Evolutionary conservation across 2,113 vertebrate genomes (phyloP).

Genomic region (Catharus bicknelli): DNA sequence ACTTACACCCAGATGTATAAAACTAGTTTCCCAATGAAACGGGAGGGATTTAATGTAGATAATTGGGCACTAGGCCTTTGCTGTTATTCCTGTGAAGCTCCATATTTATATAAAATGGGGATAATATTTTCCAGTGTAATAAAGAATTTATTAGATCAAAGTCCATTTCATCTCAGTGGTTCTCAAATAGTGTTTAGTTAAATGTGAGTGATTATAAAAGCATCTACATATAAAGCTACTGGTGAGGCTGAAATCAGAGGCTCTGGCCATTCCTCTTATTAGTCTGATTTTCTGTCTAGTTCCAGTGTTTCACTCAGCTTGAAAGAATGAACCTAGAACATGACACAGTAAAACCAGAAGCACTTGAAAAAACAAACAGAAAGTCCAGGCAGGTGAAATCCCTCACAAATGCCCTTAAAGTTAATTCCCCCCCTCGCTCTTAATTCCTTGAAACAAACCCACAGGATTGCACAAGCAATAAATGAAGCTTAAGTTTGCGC

Average conservation of each 20-base stretch:
- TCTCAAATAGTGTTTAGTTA: not conserved
- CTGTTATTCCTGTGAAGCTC: not conserved
- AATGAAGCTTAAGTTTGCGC: not conserved
- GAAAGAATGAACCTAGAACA: not conserved
- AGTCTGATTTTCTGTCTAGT: not conserved
- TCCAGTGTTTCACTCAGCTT: not conserved
- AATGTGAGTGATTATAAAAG: not conserved
- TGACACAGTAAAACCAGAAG: not conserved
- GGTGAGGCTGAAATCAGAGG: not conserved
- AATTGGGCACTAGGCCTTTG: not conserved
- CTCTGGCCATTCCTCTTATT: not conserved
- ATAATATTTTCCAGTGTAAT: not conserved
- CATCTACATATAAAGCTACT: not conserved
- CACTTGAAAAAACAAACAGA: not conserved
- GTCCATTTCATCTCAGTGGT: not conserved
- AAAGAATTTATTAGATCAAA: constrained; percentile 1
- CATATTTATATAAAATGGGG: not conserved
- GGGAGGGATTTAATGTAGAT: not conserved
- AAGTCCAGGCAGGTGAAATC: not conserved
- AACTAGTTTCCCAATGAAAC: not conserved
- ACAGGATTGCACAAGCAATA: not conserved
- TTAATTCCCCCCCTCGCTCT: fast-evolving
- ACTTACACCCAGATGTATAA: fast-evolving
- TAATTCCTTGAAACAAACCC: constrained; percentile 24
- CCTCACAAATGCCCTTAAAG: not conserved